phyloP scores from a whole-genome alignment of 2,888 invertebrate genomes.

The Hermaeophaga mercurialis region DNA sequence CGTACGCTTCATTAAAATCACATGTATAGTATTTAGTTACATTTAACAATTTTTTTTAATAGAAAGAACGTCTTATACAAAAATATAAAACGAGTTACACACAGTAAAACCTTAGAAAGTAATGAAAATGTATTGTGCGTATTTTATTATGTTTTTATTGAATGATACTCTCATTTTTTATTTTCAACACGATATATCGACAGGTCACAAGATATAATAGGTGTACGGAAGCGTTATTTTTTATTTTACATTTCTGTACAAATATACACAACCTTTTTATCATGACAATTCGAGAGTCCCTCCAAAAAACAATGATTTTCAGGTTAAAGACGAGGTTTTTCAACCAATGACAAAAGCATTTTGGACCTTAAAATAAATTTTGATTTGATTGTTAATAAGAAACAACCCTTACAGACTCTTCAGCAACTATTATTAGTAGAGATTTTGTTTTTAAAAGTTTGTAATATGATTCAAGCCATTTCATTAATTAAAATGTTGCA shows the following conservation, averaged over 20 bases:
- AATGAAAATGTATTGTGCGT: conserved; percentile 42
- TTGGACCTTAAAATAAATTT: too few species aligned
- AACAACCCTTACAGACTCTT: too few species aligned
- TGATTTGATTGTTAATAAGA: too few species aligned
- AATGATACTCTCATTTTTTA: conserved; percentile 26
- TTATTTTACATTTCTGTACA: conserved; percentile 22
- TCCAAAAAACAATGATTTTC: too few species aligned
- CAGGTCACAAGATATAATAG: conserved; percentile 14
- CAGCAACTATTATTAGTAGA: too few species aligned
- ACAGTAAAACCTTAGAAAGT: conserved; percentile 36
- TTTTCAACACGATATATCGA: conserved; percentile 20
- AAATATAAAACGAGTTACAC: conserved; percentile 37
- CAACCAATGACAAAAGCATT: too few species aligned
- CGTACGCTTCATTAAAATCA: conserved; percentile 31
- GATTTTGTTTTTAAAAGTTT: too few species aligned
- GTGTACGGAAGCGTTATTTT: conserved; percentile 16
- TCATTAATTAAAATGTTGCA: too few species aligned
- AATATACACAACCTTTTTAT: conserved; percentile 17
- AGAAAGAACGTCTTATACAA: conserved; percentile 39
- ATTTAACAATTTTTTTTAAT: conserved; percentile 37
- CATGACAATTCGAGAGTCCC: neutral
- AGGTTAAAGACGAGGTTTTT: too few species aligned
- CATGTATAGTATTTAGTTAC: conserved; percentile 35
- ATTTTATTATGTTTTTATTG: conserved; percentile 31
- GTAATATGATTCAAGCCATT: too few species aligned